Evolutionary conservation across 2,113 vertebrate species (phyloP).

Genomic region (Bostrychus sinensis): DNA sequence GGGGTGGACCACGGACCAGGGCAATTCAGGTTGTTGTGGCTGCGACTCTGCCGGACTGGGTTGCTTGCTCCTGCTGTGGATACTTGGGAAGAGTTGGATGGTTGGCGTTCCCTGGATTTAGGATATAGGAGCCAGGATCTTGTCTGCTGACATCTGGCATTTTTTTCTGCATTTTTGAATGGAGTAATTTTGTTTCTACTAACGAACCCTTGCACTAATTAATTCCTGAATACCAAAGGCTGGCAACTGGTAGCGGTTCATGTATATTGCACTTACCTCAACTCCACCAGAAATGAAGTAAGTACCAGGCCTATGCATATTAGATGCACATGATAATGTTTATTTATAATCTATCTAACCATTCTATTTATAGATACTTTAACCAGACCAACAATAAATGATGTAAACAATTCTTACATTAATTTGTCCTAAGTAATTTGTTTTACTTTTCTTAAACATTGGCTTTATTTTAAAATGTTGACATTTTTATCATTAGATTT

Average conservation of each 20-base stretch:
- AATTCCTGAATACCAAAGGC: constrained; percentile 61
- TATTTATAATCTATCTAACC: neutral
- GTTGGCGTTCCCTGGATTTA: constrained; percentile 34
- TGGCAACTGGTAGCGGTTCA: constrained; percentile 52
- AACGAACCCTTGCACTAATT: constrained; percentile 21
- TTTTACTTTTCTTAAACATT: no score
- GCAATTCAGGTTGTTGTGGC: constrained; percentile 59
- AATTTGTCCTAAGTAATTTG: no score
- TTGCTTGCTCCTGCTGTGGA: constrained; percentile 54
- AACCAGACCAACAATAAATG: no score
- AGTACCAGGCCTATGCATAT: constrained; percentile 40
- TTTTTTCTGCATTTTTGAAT: constrained; percentile 39
- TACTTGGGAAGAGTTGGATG: constrained; percentile 43
- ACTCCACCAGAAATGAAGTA: constrained; percentile 73
- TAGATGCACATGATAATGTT: neutral
- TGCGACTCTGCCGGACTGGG: constrained; percentile 48
- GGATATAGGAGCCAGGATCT: constrained; percentile 29
- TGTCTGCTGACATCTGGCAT: constrained; percentile 44
- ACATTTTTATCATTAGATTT: no score
- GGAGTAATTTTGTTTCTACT: constrained; percentile 38
- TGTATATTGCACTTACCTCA: constrained; percentile 70
- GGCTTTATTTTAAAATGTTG: no score
- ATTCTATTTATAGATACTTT: neutral
- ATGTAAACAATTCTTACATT: no score
- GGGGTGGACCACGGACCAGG: constrained; percentile 57